Percentiles rank a stretch among this genome's conserved stretches.
Conservation (phyloP, 1,140 invertebrate genomes). For the Macrobrachium nipponense region DNA sequence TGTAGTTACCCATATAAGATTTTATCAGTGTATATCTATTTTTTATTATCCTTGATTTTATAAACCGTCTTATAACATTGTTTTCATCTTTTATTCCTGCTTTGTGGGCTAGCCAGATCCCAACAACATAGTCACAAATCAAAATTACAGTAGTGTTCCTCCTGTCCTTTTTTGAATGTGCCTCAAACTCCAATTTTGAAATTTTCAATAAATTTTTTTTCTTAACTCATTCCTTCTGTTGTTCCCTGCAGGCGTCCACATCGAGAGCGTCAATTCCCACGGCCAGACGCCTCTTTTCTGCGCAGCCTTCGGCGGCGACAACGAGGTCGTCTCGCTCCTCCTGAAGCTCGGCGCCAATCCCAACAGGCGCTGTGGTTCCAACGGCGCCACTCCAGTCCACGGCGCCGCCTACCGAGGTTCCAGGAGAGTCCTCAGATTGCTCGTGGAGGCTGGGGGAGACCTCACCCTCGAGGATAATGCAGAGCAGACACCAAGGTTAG, state of each 20-base stretch:
- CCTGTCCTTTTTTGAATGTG: too few species aligned
- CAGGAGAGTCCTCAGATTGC: slow-evolving; percentile 66
- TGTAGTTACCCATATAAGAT: too few species aligned
- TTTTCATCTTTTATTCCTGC: too few species aligned
- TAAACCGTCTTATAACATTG: too few species aligned
- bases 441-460: slow-evolving; percentile 70
- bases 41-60: too few species aligned
- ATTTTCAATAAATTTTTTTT: too few species aligned
- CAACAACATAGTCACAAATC: too few species aligned
- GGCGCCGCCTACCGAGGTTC: slow-evolving; percentile 68
- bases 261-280: slow-evolving; percentile 69
- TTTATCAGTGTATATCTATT: too few species aligned
- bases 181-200: too few species aligned
- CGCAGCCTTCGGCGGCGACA: slow-evolving; percentile 68
- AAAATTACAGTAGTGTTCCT: too few species aligned
- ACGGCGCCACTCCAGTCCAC: slow-evolving; percentile 69
- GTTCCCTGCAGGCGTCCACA: slow-evolving; percentile 61
- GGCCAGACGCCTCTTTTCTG: slow-evolving; percentile 71
- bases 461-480: slow-evolving; percentile 68
- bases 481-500: slow-evolving; percentile 59
- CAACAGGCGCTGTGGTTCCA: slow-evolving; percentile 67
- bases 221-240: neutral
- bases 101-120: too few species aligned
- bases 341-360: slow-evolving; percentile 69
- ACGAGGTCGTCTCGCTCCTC: slow-evolving; percentile 67